Evolutionary conservation across 2,888 invertebrate genomes (phyloP).

Genomic region (Matsumyia berberina): DNA sequence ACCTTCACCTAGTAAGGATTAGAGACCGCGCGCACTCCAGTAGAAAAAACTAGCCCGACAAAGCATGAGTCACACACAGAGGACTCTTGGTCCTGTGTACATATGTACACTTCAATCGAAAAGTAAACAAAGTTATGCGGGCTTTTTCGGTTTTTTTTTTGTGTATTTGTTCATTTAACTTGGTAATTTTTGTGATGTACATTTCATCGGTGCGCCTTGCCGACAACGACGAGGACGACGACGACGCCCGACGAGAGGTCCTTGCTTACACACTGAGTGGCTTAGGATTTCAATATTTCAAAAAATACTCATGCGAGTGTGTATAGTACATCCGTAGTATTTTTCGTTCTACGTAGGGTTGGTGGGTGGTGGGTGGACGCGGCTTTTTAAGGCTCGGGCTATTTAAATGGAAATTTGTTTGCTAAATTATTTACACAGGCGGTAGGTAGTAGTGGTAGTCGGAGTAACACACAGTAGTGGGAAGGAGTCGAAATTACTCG

Average conservation of each 20-base stretch:
- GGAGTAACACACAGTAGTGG: conserved; percentile 9
- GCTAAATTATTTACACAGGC: conserved; percentile 70
- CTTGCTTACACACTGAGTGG: conserved; percentile 10
- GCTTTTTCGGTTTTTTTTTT: conserved; percentile 10
- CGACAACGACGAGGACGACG: neutral
- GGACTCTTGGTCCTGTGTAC: conserved; percentile 8
- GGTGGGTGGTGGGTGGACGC: conserved; percentile 1
- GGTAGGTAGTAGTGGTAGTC: conserved; percentile 13
- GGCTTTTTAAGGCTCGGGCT: conserved; percentile 20
- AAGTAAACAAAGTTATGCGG: conserved; percentile 54
- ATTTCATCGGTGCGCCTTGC: conserved; percentile 37
- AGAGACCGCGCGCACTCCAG: conserved; percentile 9
- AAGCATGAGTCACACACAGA: conserved; percentile 37
- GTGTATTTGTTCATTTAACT: conserved; percentile 15
- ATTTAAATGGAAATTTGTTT: conserved; percentile 72
- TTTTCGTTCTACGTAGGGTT: conserved; percentile 1
- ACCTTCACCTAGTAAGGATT: conserved; percentile 71
- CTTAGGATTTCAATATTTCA: conserved; percentile 51
- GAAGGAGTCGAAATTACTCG: conserved; percentile 36
- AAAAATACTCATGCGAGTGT: conserved; percentile 23
- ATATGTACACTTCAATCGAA: conserved; percentile 46
- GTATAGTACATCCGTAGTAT: neutral
- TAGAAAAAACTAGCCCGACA: neutral
- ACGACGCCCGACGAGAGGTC: neutral
- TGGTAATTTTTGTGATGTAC: conserved; percentile 47